Evolutionary conservation across 2,888 invertebrate genomes (phyloP).

Genomic region (Trimorus sp.): DNA sequence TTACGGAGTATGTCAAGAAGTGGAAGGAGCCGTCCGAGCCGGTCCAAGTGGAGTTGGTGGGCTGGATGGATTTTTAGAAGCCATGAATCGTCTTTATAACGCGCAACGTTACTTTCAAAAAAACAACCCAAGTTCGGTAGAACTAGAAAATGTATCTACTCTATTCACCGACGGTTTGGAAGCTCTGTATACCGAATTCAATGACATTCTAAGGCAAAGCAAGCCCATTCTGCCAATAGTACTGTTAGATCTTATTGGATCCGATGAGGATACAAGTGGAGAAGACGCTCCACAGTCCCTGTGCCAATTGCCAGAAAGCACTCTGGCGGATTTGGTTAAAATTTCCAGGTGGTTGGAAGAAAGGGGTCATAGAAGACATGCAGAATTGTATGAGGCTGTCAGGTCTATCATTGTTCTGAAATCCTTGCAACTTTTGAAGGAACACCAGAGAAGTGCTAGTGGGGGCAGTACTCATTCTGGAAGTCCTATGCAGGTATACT

Average conservation of each 20-base stretch:
- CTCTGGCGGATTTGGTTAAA: conserved; percentile 87
- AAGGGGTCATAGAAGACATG: conserved; percentile 88
- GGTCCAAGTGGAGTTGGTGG: conserved; percentile 86
- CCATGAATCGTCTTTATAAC: conserved; percentile 91
- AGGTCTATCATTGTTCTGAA: conserved; percentile 89
- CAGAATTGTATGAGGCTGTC: conserved; percentile 88
- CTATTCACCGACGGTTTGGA: conserved; percentile 92
- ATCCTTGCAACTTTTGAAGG: conserved; percentile 89
- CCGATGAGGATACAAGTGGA: conserved; percentile 88
- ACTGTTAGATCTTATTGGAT: conserved; percentile 92
- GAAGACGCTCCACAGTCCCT: conserved; percentile 85
- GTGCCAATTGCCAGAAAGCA: conserved; percentile 87
- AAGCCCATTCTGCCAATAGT: conserved; percentile 92
- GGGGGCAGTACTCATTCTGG: conserved; percentile 87
- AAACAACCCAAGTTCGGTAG: conserved; percentile 96
- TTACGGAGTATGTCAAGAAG: conserved; percentile 96
- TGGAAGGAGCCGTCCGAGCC: conserved; percentile 92
- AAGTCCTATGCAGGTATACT: conserved; percentile 85
- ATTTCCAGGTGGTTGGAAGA: conserved; percentile 94
- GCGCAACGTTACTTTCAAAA: conserved; percentile 96
- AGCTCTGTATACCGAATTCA: conserved; percentile 93
- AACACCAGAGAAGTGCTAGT: conserved; percentile 90
- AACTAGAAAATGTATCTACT: conserved; percentile 93
- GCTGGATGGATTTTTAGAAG: conserved; percentile 84
- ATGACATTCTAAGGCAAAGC: conserved; percentile 92